Base-by-base conservation (phyloP, 2,113 vertebrate genomes). In the Sinosuthora webbiana region DNA sequence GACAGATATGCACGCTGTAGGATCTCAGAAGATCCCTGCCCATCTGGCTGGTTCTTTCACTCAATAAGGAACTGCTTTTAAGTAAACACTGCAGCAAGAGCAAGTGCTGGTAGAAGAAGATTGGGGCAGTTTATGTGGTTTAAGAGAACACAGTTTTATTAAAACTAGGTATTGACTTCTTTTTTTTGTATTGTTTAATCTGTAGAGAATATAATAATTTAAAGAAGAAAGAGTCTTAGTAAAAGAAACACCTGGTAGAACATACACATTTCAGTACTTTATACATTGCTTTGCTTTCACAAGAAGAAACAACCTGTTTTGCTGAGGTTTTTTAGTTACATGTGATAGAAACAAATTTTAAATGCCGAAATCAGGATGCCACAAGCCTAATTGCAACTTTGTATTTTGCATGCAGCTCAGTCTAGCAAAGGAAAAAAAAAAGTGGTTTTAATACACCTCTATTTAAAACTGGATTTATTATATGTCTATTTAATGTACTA, bases 1-100 rank as follows among this genome's bases (percentile, higher is more conserved):
- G 50, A 33, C 14, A 24, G 19, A 14, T 7, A 18, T 0, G 0
- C 20, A 25, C 0, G 1, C 11, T 33, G 28, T 16, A 28, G 44
- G 69, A 81, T 25, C 42, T 35, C 65, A 75, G 69, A 74, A 30
- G 30, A 31, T 10, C 28, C 7, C 10, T 49, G 31, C 67, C 57
- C 33, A 15, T 15, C 15, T 37, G 23, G 28, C 73, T 74, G 75
- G 41, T 24, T 91, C 44, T 49, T 45, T 41, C 22, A 41, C 25
- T 47, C 49, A 27, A 1, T 4, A 28, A 4, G 1, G 11, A 90
- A 35, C 52, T 71, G 41, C 65, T 71, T 81, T 67, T 52, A 60
- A 31, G 42, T 49, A 22, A 53, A 87, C 52, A 31, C 33, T 39
- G 24, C 35, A 70, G 23, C 28, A 62, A 70, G 5, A 53, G 14